Conservation (phyloP, 2,113 vertebrate species). For the Microtus montanus region DNA sequence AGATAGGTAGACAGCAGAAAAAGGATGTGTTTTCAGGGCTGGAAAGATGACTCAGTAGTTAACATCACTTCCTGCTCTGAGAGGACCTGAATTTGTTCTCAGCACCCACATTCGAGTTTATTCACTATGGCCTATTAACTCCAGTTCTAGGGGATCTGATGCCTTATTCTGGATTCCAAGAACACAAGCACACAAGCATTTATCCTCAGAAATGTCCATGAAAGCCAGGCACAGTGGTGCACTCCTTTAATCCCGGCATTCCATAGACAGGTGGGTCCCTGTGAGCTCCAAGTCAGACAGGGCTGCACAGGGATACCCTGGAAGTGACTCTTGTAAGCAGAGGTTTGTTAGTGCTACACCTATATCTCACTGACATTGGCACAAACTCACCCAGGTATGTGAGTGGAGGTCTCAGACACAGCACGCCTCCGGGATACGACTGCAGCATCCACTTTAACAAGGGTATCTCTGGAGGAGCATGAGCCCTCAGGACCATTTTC, state of each 20-base stretch:
- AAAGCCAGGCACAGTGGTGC: background rate
- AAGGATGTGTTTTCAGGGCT: background rate
- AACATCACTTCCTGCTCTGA: background rate
- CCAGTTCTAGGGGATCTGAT: background rate
- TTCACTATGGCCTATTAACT: background rate
- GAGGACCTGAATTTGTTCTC: background rate
- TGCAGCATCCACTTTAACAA: conserved; percentile 72
- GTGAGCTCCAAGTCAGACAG: background rate
- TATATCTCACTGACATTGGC: background rate
- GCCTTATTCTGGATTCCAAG: background rate
- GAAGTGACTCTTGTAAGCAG: background rate
- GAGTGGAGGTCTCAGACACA: conserved; percentile 38
- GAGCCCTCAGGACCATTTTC: conserved; percentile 60
- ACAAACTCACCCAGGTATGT: conserved; percentile 71
- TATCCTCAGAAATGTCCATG: conserved; percentile 15
- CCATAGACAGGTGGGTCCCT: background rate
- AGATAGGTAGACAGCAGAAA: background rate
- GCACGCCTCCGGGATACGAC: conserved; percentile 51
- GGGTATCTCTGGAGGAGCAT: conserved; percentile 49
- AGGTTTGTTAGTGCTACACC: background rate
- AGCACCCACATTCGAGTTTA: background rate
- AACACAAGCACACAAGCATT: background rate
- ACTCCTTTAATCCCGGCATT: background rate
- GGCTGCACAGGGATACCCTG: background rate
- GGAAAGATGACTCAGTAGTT: background rate